phyloP scores from a whole-genome alignment of 2,888 invertebrate species.

The Dynastes tityus region DNA sequence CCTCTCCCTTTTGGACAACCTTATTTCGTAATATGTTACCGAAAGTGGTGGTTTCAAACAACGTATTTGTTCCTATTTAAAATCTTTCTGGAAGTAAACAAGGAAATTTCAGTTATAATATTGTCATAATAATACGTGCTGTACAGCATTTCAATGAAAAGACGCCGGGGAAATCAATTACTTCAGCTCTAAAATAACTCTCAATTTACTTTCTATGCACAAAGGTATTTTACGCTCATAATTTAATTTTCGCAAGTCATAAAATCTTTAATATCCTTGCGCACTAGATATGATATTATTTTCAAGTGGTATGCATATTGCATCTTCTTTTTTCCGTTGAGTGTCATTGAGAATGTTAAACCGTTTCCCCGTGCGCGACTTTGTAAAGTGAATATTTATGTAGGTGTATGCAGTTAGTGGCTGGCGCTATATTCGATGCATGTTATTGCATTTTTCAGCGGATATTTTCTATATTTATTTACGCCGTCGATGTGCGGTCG shows the following conservation, averaged over 20 bases:
- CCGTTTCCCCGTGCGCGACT: no score
- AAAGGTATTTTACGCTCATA: not conserved
- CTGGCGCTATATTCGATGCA: not conserved
- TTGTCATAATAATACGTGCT: no score
- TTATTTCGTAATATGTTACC: no score
- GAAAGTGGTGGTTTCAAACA: no score
- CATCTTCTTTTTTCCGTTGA: not conserved
- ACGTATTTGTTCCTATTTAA: no score
- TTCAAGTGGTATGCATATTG: conserved; percentile 13
- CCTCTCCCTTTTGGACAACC: no score
- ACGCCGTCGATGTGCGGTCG: not conserved
- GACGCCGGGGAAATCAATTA: not conserved
- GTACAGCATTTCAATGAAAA: not conserved
- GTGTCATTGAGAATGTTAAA: conserved; percentile 23
- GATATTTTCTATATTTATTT: not conserved
- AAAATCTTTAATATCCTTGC: not conserved
- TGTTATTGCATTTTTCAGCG: conserved; percentile 14
- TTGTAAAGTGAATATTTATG: conserved; percentile 14
- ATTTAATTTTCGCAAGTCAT: not conserved
- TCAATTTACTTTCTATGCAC: not conserved
- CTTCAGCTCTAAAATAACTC: not conserved
- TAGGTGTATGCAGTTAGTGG: not conserved
- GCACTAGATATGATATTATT: not conserved
- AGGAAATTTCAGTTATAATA: no score
- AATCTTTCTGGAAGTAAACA: no score